Conservation (phyloP, 1,140 invertebrate genomes). For the Halictus rubicundus region DNA sequence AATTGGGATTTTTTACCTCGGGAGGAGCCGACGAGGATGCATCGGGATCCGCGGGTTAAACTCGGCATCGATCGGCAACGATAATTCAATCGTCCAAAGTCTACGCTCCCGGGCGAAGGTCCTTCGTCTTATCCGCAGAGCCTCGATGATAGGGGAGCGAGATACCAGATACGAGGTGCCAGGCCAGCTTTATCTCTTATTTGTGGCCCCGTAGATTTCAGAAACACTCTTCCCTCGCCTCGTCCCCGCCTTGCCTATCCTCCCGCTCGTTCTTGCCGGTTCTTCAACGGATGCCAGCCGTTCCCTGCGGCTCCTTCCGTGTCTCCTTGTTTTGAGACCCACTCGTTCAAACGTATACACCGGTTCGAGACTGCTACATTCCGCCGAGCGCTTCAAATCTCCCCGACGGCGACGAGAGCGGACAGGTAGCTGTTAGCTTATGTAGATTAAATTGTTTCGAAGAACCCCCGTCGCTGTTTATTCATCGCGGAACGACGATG, state of each 20-base stretch:
- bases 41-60: slow-evolving; percentile 27
- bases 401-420: slow-evolving; percentile 36
- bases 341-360: not conserved
- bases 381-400: slow-evolving; percentile 44
- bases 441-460: slow-evolving; percentile 71
- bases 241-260: no score
- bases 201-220: slow-evolving; percentile 65
- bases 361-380: slow-evolving; percentile 16
- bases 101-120: slow-evolving; percentile 26
- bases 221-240: slow-evolving; percentile 26
- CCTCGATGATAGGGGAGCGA: slow-evolving; percentile 26
- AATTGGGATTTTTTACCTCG: no score
- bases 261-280: not conserved
- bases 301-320: not conserved
- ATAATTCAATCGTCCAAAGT: slow-evolving; percentile 67
- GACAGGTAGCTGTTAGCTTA: slow-evolving; percentile 66
- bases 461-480: slow-evolving; percentile 64
- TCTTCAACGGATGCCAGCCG: not conserved
- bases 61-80: slow-evolving; percentile 56
- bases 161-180: slow-evolving; percentile 60
- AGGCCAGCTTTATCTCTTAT: slow-evolving; percentile 68
- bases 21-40: not conserved
- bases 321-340: not conserved
- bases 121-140: slow-evolving; percentile 50
- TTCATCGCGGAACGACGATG: slow-evolving; percentile 62